Evolutionary conservation across 2,888 invertebrate genomes (phyloP).

Genomic region (Laspeyria flexula): DNA sequence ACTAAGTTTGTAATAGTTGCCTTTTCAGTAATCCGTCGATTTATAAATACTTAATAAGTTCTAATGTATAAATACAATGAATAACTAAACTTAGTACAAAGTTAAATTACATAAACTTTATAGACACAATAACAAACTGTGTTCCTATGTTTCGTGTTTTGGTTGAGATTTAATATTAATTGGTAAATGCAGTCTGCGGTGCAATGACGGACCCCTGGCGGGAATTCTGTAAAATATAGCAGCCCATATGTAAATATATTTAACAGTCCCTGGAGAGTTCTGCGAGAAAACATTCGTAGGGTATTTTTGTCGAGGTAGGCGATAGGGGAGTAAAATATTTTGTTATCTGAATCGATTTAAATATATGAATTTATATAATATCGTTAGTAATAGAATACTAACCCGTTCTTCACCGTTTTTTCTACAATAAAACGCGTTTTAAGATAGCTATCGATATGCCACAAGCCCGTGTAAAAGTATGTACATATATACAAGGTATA

Average conservation of each 20-base stretch:
- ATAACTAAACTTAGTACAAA: conserved; percentile 5
- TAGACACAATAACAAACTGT: conserved; percentile 19
- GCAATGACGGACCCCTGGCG: conserved; percentile 9
- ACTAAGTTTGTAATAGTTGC: conserved; percentile 32
- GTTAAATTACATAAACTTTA: conserved; percentile 12
- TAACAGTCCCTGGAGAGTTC: conserved; percentile 10
- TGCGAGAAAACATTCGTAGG: conserved; percentile 7
- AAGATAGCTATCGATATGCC: no score
- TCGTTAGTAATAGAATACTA: no score
- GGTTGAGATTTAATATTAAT: conserved; percentile 21
- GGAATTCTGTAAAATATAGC: conserved; percentile 7
- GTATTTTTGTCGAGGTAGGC: conserved; percentile 3
- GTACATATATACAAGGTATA: no score
- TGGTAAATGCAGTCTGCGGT: conserved; percentile 10
- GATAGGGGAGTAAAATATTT: background rate
- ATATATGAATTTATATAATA: no score
- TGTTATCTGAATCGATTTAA: background rate
- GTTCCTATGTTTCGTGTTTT: conserved; percentile 17
- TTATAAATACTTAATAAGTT: conserved; percentile 31
- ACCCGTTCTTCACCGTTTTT: no score
- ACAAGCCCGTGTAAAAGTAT: no score
- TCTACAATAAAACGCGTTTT: no score
- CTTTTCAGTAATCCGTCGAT: conserved; percentile 26
- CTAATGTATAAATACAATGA: background rate
- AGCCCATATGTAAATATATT: conserved; percentile 21